Base-by-base conservation (phyloP, 2,888 invertebrate species). In the Formica aserva region DNA sequence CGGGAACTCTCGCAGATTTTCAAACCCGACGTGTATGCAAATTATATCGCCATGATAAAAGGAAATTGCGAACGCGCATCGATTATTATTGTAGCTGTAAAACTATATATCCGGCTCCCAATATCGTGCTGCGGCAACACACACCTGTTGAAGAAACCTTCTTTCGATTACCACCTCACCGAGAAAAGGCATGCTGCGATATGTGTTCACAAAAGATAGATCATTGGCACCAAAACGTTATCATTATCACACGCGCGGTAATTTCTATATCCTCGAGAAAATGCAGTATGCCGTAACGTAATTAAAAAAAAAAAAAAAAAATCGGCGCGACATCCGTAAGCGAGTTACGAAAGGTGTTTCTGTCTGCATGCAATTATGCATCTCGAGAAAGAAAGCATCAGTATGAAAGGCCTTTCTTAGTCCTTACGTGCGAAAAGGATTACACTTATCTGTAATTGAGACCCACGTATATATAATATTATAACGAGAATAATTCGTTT, bases 121-220 rank as follows among this genome's bases (percentile, higher is more conserved):
- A 26, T 29, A 63, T 48, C 63, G 72, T 38, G 63, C 15, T 62
- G 55, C 52, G 74, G 15, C 29, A 45, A n/a, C 18, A 41, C 13
- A 52, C n/a, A 52, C 26, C 72, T 22, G 35, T 52, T 11, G 32
- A 8, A 52, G 57, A 76, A 38, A 48, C 45, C 72, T 48, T 18
- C 78, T 78, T 78, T 72, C 72, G 29, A 78, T 32, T 35, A 71
- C 72, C 60, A 66, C 52, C 83, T 55, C 63, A 48, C 69, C 80
- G 87, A 88, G 87, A 89, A 89, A 89, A 88, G 88, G 87, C 87
- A 89, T 89, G 87, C 89, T 89, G 86, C 88, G 89, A 87, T 89
- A 89, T 78, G 85, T 72, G 76, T 87, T 87, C 85, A 86, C 66
- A 32, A 84, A 84, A 85, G 45, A 82, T 48, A 83, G 78, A 84